Conservation (phyloP, 2,888 invertebrate species). For the Parnassius smintheus region DNA sequence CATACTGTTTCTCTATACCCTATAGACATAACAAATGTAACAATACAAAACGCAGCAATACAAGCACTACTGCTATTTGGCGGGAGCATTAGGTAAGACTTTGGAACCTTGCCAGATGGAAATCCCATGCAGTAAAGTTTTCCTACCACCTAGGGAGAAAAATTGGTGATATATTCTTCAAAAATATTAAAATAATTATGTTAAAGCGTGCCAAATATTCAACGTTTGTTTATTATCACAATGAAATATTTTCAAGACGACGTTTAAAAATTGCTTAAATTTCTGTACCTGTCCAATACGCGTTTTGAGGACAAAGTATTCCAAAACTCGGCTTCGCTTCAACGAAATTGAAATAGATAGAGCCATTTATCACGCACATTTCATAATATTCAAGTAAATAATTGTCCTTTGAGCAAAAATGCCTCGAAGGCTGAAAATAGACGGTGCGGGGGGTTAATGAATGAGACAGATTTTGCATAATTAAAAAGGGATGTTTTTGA, state of each 20-base stretch:
- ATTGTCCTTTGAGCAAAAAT: constrained; percentile 57
- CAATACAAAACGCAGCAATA: too few species aligned
- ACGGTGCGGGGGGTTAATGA: constrained; percentile 48
- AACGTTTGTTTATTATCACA: constrained; percentile 10
- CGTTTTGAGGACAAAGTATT: constrained; percentile 37
- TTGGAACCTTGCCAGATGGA: too few species aligned
- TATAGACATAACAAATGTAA: too few species aligned
- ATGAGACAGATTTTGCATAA: constrained; percentile 76
- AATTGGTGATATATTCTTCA: too few species aligned
- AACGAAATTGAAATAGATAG: constrained; percentile 61
- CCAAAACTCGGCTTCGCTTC: constrained; percentile 37
- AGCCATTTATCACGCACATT: constrained; percentile 61
- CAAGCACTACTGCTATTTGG: too few species aligned
- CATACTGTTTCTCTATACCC: too few species aligned
- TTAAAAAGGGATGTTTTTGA: constrained; percentile 70
- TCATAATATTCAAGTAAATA: constrained; percentile 70
- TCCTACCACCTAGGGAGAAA: too few species aligned
- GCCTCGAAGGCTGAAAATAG: constrained; percentile 32
- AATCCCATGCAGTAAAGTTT: too few species aligned
- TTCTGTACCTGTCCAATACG: constrained; percentile 44
- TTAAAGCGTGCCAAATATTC: too few species aligned
- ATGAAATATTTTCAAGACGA: constrained; percentile 28
- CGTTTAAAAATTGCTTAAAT: constrained; percentile 32
- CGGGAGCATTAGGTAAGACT: too few species aligned
- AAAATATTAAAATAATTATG: too few species aligned